Conservation (phyloP, 2,113 vertebrate species). For the Aptenodytes forsteri region DNA sequence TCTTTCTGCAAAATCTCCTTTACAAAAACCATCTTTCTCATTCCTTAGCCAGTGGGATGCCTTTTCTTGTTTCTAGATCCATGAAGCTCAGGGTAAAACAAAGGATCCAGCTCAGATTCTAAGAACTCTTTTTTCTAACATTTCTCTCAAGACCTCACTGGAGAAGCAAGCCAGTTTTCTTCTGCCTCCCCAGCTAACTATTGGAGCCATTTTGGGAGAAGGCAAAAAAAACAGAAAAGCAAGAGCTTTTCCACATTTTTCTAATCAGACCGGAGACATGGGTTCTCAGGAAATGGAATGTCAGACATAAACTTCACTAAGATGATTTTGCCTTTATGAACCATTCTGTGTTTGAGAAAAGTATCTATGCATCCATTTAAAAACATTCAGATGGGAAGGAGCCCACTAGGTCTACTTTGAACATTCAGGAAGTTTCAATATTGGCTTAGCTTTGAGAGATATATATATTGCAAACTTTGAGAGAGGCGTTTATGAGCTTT, state of each 20-base stretch:
- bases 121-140: background rate
- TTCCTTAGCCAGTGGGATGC: fast-evolving
- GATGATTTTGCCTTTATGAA: background rate
- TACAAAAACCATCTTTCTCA: background rate
- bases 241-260: background rate
- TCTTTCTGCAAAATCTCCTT: background rate
- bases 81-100: background rate
- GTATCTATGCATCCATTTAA: background rate
- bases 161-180: background rate
- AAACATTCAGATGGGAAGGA: background rate
- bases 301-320: background rate
- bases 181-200: background rate
- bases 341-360: background rate
- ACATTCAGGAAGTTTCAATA: background rate
- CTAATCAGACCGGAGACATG: background rate
- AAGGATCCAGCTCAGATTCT: background rate
- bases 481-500: background rate
- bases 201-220: background rate
- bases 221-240: background rate
- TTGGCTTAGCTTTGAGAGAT: background rate
- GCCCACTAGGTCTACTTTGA: background rate
- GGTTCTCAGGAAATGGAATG: background rate
- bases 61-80: background rate
- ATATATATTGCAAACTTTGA: background rate
- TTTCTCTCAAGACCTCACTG: background rate